Base-by-base conservation (phyloP, 2,888 invertebrate genomes). In the Saturnia japonica region DNA sequence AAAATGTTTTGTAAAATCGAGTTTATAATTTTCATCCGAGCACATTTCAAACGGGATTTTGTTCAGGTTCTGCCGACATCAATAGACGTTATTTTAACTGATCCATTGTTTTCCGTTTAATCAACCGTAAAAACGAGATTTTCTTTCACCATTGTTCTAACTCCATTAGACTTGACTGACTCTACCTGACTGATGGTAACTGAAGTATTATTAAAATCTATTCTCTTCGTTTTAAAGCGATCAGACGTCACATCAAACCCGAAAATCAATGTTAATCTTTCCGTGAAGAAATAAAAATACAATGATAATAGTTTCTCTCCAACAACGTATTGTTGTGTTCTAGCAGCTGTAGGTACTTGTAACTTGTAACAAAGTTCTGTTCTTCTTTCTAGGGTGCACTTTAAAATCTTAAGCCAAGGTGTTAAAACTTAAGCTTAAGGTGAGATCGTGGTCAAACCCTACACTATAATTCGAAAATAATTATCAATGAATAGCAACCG, bases 21-120 rank as follows among this genome's bases (percentile, higher is more conserved):
- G 22, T 22, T 54, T 22, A 7, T 47, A 54, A 22, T 54, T 11
- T 22, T 22, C 9, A 54, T 22, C 54, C 54, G 11, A 1, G 51
- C 34, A 34, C n/a, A 8, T 51, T n/a, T 51, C n/a, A 51, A 51
- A 51, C n/a, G 22, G 22, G 34, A 11, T 54, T 22, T 22, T 6
- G 1, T 22, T 22, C 11, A 11, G 22, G 11, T 54, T 54, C 11
- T 68, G 57, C 22, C 45, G 8, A 12, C 28, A 22, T 22, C 2
- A 60, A 28, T 28, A 6, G 28, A 60, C 25, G 57, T 60, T 25
- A 54, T 54, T 22, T 19, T 19, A 22, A 64, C 64, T n/a, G 19
- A 40, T 19, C 74, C 72, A 81, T 81, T 85, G 82, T 84, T 81
- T 76, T 69, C n/a, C 76, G 74, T 54, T 78, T 81, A 86, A 82